Base-by-base conservation (phyloP, 2,888 invertebrate genomes). In the Uropetala carovei region DNA sequence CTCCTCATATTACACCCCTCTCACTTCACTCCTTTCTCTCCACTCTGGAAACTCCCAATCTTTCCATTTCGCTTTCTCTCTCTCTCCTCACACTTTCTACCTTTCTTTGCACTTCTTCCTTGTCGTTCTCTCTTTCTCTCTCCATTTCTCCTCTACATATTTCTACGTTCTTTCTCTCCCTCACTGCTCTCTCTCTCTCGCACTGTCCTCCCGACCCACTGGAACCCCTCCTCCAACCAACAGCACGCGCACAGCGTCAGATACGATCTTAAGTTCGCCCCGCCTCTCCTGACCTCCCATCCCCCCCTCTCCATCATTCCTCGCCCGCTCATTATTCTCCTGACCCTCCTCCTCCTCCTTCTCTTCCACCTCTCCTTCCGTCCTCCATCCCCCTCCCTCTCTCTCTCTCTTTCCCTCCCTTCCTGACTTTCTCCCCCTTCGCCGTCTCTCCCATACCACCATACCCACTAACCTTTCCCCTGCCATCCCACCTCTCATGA, bases 201-300 rank as follows among this genome's bases (percentile, higher is more conserved):
- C 43, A 43, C 43, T 43, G 43, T 43, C 43, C 5, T 5, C 43
- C 43, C 43, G 3, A 43, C 43, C 43, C 43, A 43, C 43, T 43
- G 43, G 43, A 43, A 43, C 43, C 43, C 43, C 43, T 43, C 43
- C 86, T 59, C 59, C 86, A 59, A n/a, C 7, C 59, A 60, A 58
- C 89, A 89, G 89, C 89, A 89, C 89, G 89, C 89, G 89, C 89
- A 64, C 89, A 18, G 89, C 64, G 89, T 89, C 89, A 89, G 89
- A 89, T 89, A 89, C 64, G 64, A 89, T 89, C 89, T 89, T 59
- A 83, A 83, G 56, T 83, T 57, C 56, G 83, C 83, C 83, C 83
- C 83, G 83, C 59, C 89, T n/a, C 43, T 64, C 64, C n/a, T n/a
- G 27, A 60, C 68, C 68, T 18, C 13, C 75, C 68, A 18, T 22